phyloP scores from a whole-genome alignment of 2,113 vertebrate species.

The Mus pahari region DNA sequence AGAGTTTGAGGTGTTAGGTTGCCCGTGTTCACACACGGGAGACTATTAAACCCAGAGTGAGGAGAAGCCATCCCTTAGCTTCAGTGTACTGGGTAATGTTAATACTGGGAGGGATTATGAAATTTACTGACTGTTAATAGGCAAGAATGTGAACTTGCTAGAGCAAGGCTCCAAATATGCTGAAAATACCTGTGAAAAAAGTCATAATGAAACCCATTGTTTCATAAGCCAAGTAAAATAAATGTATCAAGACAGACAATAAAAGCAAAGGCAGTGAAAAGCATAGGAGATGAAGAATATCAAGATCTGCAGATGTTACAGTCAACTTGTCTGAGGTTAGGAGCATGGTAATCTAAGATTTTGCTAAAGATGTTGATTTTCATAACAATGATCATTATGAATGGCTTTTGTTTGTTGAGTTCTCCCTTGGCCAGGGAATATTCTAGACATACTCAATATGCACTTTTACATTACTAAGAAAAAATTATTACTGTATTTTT shows the following conservation, averaged over 20 bases:
- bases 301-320: neutral
- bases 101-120: conserved; percentile 56
- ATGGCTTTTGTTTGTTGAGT: neutral
- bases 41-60: conserved; percentile 20
- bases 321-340: neutral
- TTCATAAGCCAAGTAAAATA: neutral
- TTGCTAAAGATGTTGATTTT: neutral
- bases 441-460: neutral
- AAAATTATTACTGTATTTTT: neutral
- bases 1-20: conserved; percentile 73
- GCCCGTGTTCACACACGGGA: conserved; percentile 55
- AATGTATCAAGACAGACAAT: neutral
- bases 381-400: neutral
- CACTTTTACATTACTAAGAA: neutral
- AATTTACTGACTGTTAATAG: conserved; percentile 52
- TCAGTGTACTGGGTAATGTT: conserved; percentile 71
- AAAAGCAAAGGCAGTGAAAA: neutral
- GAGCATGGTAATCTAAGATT: neutral
- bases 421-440: neutral
- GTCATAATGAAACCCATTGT: neutral
- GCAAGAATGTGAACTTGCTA: neutral
- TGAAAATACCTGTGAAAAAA: neutral
- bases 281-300: too few relatives aligned
- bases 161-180: neutral
- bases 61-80: conserved; percentile 59